These are phyloP conservation scores for Litocranius walleri DNA, from an alignment of 2,113 vertebrate species.

Conservation along the genomic window DNA sequence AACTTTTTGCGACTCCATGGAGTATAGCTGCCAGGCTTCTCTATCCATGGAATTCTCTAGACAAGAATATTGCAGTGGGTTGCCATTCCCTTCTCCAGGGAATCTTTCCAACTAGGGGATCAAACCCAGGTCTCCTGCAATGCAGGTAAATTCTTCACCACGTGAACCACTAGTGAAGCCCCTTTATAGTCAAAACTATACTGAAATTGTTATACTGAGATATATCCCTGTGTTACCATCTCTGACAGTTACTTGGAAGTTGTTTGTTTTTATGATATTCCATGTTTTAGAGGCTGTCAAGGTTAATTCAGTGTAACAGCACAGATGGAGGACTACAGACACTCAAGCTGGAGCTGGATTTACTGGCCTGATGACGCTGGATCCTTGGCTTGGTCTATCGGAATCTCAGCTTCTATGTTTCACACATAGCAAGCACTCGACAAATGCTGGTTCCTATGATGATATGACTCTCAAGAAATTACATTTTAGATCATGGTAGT, in stretches of 20 bases:
- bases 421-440: not conserved
- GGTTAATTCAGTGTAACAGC: not conserved
- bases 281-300: not conserved
- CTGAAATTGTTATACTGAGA: not conserved
- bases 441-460: not conserved
- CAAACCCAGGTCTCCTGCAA: not conserved
- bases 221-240: not conserved
- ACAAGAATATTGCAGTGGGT: not conserved
- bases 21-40: not conserved
- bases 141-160: not conserved
- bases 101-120: not conserved
- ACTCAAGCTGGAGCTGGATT: not conserved
- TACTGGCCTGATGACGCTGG: slow-evolving; percentile 30
- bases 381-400: not conserved
- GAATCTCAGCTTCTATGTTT: not conserved
- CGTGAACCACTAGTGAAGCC: not conserved
- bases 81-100: not conserved
- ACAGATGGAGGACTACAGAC: not conserved
- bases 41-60: not conserved
- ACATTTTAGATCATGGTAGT: not conserved
- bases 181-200: not conserved
- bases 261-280: not conserved
- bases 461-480: not conserved
- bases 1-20: not conserved
- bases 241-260: no score